A percentile compares a stretch with the other conserved stretches of the same genome.
Evolutionary conservation across 2,888 invertebrate genomes (phyloP).

Genomic region (Hesperia comma): DNA sequence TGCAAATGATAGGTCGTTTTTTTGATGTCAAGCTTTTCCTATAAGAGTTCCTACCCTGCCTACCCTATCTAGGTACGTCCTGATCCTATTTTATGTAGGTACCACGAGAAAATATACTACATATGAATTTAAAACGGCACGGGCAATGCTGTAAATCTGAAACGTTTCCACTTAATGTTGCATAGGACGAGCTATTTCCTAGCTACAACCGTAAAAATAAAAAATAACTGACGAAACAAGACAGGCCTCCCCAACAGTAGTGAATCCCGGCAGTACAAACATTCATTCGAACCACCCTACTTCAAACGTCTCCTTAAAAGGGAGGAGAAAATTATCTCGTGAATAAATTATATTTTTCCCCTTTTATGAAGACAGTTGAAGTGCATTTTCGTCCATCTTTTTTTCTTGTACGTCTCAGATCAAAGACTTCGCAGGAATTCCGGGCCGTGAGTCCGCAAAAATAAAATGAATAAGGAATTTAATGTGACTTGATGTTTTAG

Average conservation of each 20-base stretch:
- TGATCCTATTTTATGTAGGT: not conserved
- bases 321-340: slow-evolving; percentile 83
- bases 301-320: slow-evolving; percentile 74
- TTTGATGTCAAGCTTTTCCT: no score
- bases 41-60: no score
- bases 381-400: slow-evolving; percentile 81
- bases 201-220: slow-evolving; percentile 33
- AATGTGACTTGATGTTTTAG: slow-evolving; percentile 79
- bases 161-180: slow-evolving; percentile 37
- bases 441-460: slow-evolving; percentile 74
- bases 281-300: slow-evolving; percentile 71
- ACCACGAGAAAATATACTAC: slow-evolving; percentile 21
- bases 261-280: slow-evolving; percentile 59
- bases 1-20: no score
- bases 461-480: slow-evolving; percentile 80
- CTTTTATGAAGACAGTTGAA: slow-evolving; percentile 82
- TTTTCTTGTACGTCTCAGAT: slow-evolving; percentile 74
- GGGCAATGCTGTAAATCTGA: slow-evolving; percentile 30
- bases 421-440: slow-evolving; percentile 78
- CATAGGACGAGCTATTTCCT: slow-evolving; percentile 29
- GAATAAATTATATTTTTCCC: slow-evolving; percentile 83
- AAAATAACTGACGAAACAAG: slow-evolving; percentile 36
- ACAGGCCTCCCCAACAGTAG: slow-evolving; percentile 43
- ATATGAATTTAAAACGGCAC: slow-evolving; percentile 23
- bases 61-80: not conserved